Evolutionary conservation across 2,888 invertebrate genomes (phyloP), one percentile per base, ranked within the genome.

Genomic region (Spodoptera littoralis): DNA sequence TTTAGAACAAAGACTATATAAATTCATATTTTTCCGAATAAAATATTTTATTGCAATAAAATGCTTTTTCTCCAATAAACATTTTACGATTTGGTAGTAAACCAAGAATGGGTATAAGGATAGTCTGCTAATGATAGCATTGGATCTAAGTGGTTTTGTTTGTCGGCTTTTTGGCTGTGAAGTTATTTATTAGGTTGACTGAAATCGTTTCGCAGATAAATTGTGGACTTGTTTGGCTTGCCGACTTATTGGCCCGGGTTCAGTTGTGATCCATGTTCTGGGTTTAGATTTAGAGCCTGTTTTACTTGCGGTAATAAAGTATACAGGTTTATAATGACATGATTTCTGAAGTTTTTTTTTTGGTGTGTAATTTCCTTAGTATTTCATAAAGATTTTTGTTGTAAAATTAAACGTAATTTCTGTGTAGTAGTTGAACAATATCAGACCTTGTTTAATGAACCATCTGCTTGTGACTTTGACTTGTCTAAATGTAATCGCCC

Each of bases 101-200:
- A 45, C 72, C 64, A 69, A 43, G 66, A 75, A 64, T 77, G 65
- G 69, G 60, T 76, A 73, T 76, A 69, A 70, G 67, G 65, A 76
- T 68, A 70, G 73, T 67, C 61, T 68, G 70, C 77, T 85, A 84
- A 86, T 87, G 84, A 88, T 82, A 79, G 81, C 82, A 74, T 71
- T 69, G 77, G 72, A 80, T 80, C 81, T 81, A 83, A 88, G 87
- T 84, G 86, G 85, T 81, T 85, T 88, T 88, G 87, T 88, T 89
- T 84, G 84, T 84, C 76, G 82, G 83, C 82, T 84, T 86, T 86
- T 87, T 86, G 84, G 84, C 70, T 75, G 73, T 65, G 77, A 82
- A 81, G 84, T 88, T 81, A 88, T 88, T 88, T 88, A 88, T 86
- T 83, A 77, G 80, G 60, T 66, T 70, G 70, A 63, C 80, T 81